phyloP scores from a whole-genome alignment of 1,140 invertebrate species.

The Dysdera silvatica region DNA sequence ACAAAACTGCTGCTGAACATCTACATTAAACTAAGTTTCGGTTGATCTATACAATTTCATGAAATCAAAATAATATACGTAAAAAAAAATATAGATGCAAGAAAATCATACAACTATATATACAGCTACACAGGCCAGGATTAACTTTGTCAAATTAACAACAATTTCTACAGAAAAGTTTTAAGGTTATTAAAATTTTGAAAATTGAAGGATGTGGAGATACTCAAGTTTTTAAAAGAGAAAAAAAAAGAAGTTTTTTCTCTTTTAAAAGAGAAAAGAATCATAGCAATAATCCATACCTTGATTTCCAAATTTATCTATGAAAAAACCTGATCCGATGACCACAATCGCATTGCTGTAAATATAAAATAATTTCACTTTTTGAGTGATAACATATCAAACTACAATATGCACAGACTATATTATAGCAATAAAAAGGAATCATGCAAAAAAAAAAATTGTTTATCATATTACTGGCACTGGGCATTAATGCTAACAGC shows the following conservation, averaged over 20 bases:
- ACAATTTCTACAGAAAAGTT: no score
- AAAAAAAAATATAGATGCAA: not conserved
- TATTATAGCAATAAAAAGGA: not conserved
- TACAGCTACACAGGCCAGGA: not conserved
- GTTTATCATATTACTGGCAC: not conserved
- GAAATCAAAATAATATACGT: not conserved
- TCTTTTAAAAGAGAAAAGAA: not conserved
- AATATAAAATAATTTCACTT: slow-evolving; percentile 24
- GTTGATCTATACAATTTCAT: not conserved
- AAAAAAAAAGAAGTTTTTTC: not conserved
- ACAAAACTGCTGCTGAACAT: no score
- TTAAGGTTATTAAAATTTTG: not conserved
- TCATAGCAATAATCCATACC: slow-evolving; percentile 33
- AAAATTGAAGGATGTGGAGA: not conserved
- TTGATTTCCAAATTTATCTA: slow-evolving; percentile 47
- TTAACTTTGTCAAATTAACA: not conserved
- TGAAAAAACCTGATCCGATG: slow-evolving; percentile 44
- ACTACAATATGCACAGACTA: not conserved
- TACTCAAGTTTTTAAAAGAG: not conserved
- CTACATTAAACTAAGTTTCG: no score
- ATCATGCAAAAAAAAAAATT: not conserved
- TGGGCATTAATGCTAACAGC: not conserved
- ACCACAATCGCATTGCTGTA: slow-evolving; percentile 46
- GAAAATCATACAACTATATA: not conserved
- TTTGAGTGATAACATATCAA: not conserved